Percentiles rank a stretch among this genome's conserved stretches.
Evolutionary conservation across 2,113 vertebrate genomes (phyloP).

Genomic region (Tachysurus fulvidraco): DNA sequence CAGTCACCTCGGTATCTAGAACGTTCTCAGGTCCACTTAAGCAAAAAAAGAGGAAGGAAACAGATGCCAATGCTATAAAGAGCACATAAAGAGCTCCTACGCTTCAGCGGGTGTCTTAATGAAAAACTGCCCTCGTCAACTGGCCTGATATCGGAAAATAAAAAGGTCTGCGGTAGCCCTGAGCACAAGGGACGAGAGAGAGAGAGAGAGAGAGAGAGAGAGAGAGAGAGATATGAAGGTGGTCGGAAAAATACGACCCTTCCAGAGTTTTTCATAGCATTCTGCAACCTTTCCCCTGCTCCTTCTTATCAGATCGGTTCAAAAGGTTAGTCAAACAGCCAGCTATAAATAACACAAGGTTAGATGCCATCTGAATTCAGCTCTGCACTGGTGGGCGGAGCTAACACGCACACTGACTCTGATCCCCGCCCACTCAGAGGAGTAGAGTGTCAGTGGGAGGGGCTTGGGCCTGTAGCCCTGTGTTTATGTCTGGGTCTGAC

Average conservation of each 20-base stretch:
- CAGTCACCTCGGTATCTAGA: neutral
- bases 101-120: slow-evolving; percentile 36
- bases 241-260: slow-evolving; percentile 44
- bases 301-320: slow-evolving; percentile 57
- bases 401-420: slow-evolving; percentile 56
- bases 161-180: slow-evolving; percentile 34
- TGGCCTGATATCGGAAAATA: slow-evolving; percentile 34
- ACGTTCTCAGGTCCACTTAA: slow-evolving; percentile 7
- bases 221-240: neutral
- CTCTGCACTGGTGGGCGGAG: slow-evolving; percentile 20
- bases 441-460: slow-evolving; percentile 40
- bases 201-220: neutral
- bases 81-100: slow-evolving; percentile 41
- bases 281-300: slow-evolving; percentile 44
- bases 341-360: slow-evolving; percentile 61
- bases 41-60: slow-evolving; percentile 17
- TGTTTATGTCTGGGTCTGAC: slow-evolving; percentile 47
- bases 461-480: slow-evolving; percentile 20
- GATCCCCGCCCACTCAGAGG: slow-evolving; percentile 36
- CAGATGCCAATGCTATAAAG: neutral
- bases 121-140: slow-evolving; percentile 39
- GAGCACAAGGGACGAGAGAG: neutral
- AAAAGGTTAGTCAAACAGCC: slow-evolving; percentile 54
- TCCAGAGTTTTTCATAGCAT: slow-evolving; percentile 35
- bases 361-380: slow-evolving; percentile 55